phyloP scores from a whole-genome alignment of 2,113 vertebrate genomes.

The Lasiurus borealis region DNA sequence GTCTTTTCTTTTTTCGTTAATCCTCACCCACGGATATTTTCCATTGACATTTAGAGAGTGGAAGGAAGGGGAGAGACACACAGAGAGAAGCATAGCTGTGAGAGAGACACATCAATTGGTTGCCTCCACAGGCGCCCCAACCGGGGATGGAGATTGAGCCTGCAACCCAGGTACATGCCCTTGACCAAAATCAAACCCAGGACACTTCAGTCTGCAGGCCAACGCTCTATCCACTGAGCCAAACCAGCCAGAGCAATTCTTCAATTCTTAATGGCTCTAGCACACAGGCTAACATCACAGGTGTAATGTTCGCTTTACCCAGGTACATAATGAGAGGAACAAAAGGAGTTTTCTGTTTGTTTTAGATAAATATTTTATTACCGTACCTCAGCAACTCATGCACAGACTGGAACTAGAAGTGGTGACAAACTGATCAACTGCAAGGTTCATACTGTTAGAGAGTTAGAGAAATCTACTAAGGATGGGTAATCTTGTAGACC shows the following conservation, averaged over 20 bases:
- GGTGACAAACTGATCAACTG: neutral
- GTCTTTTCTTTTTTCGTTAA: neutral
- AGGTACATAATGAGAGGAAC: neutral
- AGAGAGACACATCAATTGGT: too few species aligned
- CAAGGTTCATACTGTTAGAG: neutral
- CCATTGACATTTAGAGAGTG: neutral
- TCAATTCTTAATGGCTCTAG: neutral
- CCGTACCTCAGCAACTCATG: neutral
- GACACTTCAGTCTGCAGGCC: too few species aligned
- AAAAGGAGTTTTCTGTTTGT: constrained; percentile 20
- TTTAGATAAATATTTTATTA: constrained; percentile 44
- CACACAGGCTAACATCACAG: neutral
- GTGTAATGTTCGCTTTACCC: neutral
- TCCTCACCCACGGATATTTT: too few species aligned
- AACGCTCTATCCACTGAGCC: too few species aligned
- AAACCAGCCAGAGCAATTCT: neutral
- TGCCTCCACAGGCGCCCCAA: too few species aligned
- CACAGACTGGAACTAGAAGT: neutral
- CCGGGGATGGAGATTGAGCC: too few species aligned
- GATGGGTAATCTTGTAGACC: neutral
- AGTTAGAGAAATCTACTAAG: neutral
- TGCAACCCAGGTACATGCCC: too few species aligned
- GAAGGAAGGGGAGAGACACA: neutral
- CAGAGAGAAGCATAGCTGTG: neutral
- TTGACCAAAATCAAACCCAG: too few species aligned